These are phyloP conservation scores for Thamnophis elegans DNA, from an alignment of 2,797 vertebrate genomes.

Conservation along the genomic window DNA sequence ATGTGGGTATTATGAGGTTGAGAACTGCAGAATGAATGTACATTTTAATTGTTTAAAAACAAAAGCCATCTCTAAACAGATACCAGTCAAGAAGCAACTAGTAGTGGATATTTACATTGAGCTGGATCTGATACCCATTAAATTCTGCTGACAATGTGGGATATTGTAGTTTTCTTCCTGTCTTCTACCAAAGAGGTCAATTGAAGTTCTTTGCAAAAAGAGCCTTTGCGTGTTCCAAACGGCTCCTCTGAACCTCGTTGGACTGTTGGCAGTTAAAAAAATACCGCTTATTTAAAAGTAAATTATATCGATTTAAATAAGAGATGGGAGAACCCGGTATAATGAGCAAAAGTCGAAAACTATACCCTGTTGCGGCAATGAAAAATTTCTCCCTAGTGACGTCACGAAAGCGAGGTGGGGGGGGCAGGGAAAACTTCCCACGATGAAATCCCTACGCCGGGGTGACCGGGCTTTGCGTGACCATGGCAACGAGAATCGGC, in stretches of 20 bases:
- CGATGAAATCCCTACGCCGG: too few relatives aligned
- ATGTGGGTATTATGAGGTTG: slow-evolving; percentile 11
- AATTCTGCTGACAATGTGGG: neutral
- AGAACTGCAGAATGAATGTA: rapidly evolving
- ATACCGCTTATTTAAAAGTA: neutral
- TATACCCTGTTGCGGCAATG: neutral
- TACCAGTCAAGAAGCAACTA: neutral
- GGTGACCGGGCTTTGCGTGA: neutral
- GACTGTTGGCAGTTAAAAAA: neutral
- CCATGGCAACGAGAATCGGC: neutral
- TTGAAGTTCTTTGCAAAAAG: neutral
- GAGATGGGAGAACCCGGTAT: neutral
- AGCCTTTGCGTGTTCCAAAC: neutral
- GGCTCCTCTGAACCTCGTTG: neutral
- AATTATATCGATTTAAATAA: neutral
- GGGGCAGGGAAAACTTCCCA: rapidly evolving
- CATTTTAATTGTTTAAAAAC: neutral
- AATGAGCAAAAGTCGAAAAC: neutral
- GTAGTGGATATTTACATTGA: neutral
- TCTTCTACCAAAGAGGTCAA: neutral
- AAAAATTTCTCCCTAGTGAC: neutral
- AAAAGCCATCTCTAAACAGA: neutral
- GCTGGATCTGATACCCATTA: neutral
- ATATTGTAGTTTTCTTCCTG: neutral
- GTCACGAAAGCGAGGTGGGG: neutral